These are phyloP conservation scores for Bujurquina vittata DNA, from an alignment of 2,113 vertebrate species.

Conservation along the genomic window DNA sequence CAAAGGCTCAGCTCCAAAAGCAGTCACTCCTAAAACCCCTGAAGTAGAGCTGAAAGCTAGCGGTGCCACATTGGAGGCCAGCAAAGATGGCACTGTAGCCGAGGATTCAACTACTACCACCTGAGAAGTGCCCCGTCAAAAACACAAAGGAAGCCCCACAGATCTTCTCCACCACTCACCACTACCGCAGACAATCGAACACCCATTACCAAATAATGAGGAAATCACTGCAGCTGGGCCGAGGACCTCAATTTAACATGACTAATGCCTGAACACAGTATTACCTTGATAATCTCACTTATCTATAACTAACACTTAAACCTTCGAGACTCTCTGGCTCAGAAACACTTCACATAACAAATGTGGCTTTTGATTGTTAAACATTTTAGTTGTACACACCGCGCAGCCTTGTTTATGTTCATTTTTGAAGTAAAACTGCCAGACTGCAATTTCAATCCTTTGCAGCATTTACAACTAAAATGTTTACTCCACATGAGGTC, in stretches of 20 bases:
- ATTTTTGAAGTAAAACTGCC: slow-evolving; percentile 63
- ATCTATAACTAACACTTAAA: slow-evolving; percentile 30
- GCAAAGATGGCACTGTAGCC: slow-evolving; percentile 59
- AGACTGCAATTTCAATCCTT: slow-evolving; percentile 60
- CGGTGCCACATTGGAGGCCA: slow-evolving; percentile 39
- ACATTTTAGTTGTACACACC: slow-evolving; percentile 36
- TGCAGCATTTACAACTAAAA: slow-evolving; percentile 71
- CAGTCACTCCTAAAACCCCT: slow-evolving; percentile 70
- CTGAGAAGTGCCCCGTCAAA: slow-evolving; percentile 53
- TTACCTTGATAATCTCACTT: slow-evolving; percentile 41
- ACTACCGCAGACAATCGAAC: slow-evolving; percentile 74
- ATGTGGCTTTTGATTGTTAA: slow-evolving; percentile 37
- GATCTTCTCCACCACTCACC: slow-evolving; percentile 38
- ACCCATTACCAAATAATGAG: slow-evolving; percentile 62
- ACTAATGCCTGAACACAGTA: slow-evolving; percentile 64
- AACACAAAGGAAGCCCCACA: slow-evolving; percentile 34
- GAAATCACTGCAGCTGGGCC: slow-evolving; percentile 60
- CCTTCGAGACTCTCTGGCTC: slow-evolving; percentile 41
- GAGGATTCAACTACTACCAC: slow-evolving; percentile 68
- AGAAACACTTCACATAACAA: slow-evolving; percentile 32
- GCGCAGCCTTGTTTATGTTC: slow-evolving; percentile 30
- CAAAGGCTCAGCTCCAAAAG: slow-evolving; percentile 54
- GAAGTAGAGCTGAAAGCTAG: slow-evolving; percentile 72
- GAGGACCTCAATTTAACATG: slow-evolving; percentile 48
- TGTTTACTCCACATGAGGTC: slow-evolving; percentile 34